Conservation (phyloP, 2,888 invertebrate species). For the Nesidiocoris tenuis region DNA sequence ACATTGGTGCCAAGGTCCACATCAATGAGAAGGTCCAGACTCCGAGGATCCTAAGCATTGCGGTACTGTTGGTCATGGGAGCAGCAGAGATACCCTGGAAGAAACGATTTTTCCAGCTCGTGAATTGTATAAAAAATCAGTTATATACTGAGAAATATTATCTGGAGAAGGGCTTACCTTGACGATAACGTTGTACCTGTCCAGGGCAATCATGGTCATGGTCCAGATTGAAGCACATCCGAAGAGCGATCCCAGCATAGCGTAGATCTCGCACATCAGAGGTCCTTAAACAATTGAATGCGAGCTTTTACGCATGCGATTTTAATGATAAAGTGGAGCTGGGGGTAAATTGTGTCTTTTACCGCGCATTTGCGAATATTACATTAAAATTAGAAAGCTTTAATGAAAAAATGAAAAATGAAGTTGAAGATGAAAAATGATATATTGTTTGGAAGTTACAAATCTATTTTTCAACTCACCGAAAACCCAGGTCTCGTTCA, state of each 20-base stretch:
- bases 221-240: constrained; percentile 91
- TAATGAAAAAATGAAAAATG: too few species aligned
- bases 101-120: too few species aligned
- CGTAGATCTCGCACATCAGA: constrained; percentile 84
- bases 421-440: too few species aligned
- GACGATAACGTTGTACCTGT: constrained; percentile 92
- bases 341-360: too few species aligned
- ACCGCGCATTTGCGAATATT: too few species aligned
- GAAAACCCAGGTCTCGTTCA: constrained; percentile 69
- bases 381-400: too few species aligned
- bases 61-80: constrained; percentile 78
- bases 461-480: constrained; percentile 59
- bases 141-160: too few species aligned
- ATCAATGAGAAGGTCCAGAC: constrained; percentile 75
- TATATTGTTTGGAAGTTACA: too few species aligned
- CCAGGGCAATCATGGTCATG: constrained; percentile 88
- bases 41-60: constrained; percentile 71
- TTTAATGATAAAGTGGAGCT: too few species aligned
- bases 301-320: too few species aligned
- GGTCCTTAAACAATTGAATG: constrained; percentile 69
- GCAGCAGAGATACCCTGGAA: constrained; percentile 71
- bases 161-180: constrained; percentile 57
- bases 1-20: constrained; percentile 81
- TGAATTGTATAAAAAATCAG: too few species aligned
- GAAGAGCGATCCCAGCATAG: constrained; percentile 80